Conservation (phyloP, 2,888 invertebrate species). For the Acanthosepion pharaonis region DNA sequence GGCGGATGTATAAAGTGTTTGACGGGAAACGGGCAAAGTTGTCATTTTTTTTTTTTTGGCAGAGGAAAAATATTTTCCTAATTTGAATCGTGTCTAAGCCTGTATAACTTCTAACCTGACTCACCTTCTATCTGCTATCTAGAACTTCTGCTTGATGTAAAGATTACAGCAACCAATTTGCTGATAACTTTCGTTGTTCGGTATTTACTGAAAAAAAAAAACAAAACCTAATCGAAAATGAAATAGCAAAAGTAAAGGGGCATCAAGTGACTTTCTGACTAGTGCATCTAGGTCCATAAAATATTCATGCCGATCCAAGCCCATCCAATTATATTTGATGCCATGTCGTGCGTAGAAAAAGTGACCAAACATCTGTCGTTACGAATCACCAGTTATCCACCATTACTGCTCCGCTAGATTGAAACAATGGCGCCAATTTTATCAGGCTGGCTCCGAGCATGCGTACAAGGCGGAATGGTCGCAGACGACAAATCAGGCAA, state of each 20-base stretch:
- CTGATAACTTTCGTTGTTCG: neutral
- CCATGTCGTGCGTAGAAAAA: constrained; percentile 33
- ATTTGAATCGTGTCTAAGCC: neutral
- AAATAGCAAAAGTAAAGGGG: neutral
- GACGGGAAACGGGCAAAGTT: neutral
- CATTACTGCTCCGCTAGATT: constrained; percentile 4
- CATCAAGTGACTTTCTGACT: constrained; percentile 13
- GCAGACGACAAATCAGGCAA: constrained; percentile 33
- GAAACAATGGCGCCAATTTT: constrained; percentile 33
- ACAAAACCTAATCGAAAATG: neutral
- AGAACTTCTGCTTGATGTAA: neutral
- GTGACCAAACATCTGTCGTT: constrained; percentile 23
- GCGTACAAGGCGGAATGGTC: neutral
- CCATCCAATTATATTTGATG: constrained; percentile 33
- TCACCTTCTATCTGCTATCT: neutral
- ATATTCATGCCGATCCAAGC: constrained; percentile 14
- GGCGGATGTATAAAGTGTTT: neutral
- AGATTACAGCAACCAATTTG: neutral
- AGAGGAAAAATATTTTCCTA: neutral
- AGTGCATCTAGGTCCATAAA: constrained; percentile 4
- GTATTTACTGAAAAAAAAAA: neutral
- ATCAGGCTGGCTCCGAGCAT: constrained; percentile 11
- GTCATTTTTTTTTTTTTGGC: neutral
- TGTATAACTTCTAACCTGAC: neutral
- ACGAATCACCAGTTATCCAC: neutral